A percentile compares a stretch with the other conserved stretches of the same genome.
Evolutionary conservation across 2,113 vertebrate species (phyloP).

Genomic region (Synchiropus splendidus): DNA sequence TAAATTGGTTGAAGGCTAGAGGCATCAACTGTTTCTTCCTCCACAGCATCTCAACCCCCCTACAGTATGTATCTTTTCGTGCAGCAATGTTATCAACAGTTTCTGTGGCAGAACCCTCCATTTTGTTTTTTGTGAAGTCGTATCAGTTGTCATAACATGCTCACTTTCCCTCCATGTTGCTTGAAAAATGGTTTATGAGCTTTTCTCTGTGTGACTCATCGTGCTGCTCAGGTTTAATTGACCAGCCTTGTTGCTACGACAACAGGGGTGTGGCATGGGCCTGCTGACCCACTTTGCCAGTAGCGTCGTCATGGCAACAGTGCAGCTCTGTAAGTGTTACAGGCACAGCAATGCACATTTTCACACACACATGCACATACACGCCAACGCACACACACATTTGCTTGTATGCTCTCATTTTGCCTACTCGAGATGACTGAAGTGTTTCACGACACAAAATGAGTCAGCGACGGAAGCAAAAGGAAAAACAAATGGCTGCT

Average conservation of each 20-base stretch:
- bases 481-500: slow-evolving; percentile 11
- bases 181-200: slow-evolving; percentile 3
- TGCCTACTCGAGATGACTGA: not conserved
- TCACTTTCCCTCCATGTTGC: not conserved
- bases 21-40: too few species aligned
- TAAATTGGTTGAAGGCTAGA: too few species aligned
- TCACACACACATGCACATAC: slow-evolving; percentile 1
- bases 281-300: slow-evolving; percentile 63
- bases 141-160: not conserved
- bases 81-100: too few species aligned
- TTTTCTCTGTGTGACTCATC: slow-evolving; percentile 22
- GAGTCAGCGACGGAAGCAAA: not conserved
- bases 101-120: too few species aligned
- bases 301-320: slow-evolving; percentile 55
- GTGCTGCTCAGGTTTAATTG: slow-evolving; percentile 48
- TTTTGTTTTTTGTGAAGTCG: too few species aligned
- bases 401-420: slow-evolving; percentile 3
- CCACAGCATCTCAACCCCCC: too few species aligned
- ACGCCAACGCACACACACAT: slow-evolving; percentile 1
- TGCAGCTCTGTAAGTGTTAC: slow-evolving; percentile 19
- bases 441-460: not conserved
- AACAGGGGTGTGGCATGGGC: slow-evolving; percentile 54
- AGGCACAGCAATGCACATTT: slow-evolving; percentile 14
- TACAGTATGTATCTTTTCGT: too few species aligned
- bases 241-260: slow-evolving; percentile 51